Conservation (phyloP, 2,113 vertebrate species). For the Macrotus californicus region DNA sequence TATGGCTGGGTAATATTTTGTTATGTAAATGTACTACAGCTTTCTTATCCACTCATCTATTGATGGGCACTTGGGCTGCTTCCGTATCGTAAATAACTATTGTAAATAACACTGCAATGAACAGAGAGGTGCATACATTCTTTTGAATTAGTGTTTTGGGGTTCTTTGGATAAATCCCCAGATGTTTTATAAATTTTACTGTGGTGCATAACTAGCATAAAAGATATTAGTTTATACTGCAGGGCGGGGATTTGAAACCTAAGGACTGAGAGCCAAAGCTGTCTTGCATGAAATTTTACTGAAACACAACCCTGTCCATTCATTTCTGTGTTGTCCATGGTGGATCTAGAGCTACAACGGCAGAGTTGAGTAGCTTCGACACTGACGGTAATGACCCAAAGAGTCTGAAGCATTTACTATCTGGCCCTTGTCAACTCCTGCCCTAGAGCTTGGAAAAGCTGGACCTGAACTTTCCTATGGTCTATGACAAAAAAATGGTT, state of each 20-base stretch:
- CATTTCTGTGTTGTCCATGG: not conserved
- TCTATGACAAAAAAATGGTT: not conserved
- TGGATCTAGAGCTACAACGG: not conserved
- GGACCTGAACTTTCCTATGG: not conserved
- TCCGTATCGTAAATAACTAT: not conserved
- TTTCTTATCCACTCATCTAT: not conserved
- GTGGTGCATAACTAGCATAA: not conserved
- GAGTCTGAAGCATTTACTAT: not conserved
- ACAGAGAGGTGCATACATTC: not conserved
- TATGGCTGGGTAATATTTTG: not conserved
- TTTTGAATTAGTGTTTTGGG: not conserved
- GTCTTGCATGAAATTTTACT: not conserved
- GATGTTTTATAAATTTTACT: not conserved
- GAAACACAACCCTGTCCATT: not conserved
- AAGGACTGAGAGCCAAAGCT: not conserved
- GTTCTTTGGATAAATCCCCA: not conserved
- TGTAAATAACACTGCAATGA: not conserved
- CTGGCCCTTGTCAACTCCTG: not conserved
- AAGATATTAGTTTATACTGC: not conserved
- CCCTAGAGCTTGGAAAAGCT: not conserved
- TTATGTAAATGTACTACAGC: not conserved
- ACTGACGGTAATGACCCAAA: rapidly evolving
- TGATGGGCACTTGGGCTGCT: not conserved
- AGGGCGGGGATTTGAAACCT: not conserved
- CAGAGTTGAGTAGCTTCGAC: not conserved